These are phyloP conservation scores for Rhyacophila evoluta DNA, from an alignment of 2,888 invertebrate genomes.

Conservation along the genomic window DNA sequence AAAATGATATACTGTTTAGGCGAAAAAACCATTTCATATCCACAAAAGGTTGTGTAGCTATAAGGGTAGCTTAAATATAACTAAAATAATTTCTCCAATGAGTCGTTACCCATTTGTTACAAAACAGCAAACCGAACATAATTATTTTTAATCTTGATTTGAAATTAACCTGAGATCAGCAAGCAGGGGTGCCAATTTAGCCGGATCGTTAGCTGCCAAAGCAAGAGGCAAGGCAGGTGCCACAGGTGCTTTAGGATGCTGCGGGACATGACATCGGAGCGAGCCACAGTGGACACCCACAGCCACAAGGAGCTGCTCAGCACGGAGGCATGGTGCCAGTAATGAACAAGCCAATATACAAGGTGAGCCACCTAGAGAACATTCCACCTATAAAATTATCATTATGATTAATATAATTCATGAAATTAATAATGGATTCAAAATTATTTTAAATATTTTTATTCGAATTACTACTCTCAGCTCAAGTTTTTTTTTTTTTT, in stretches of 20 bases:
- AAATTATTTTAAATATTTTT: too few relatives aligned
- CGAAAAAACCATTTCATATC: too few relatives aligned
- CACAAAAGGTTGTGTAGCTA: too few relatives aligned
- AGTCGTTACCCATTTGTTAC: too few relatives aligned
- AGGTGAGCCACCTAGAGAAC: constrained; percentile 84
- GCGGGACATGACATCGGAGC: constrained; percentile 91
- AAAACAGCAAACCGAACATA: too few relatives aligned
- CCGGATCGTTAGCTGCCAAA: constrained; percentile 65
- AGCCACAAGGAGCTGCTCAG: constrained; percentile 91
- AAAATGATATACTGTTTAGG: too few relatives aligned
- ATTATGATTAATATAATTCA: too few relatives aligned
- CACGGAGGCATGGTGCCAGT: constrained; percentile 88
- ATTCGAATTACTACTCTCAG: too few relatives aligned
- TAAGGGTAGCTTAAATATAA: too few relatives aligned
- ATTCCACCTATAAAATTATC: constrained; percentile 77
- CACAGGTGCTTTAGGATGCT: constrained; percentile 81
- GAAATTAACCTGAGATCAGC: constrained; percentile 68
- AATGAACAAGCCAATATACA: constrained; percentile 93
- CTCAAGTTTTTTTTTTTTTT: too few relatives aligned
- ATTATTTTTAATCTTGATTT: background rate
- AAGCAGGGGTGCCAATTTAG: constrained; percentile 61
- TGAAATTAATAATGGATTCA: too few relatives aligned
- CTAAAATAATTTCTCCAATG: too few relatives aligned
- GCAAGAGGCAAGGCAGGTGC: constrained; percentile 86
- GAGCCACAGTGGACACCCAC: constrained; percentile 96